Evolutionary conservation across 1,140 invertebrate genomes (phyloP).

Genomic region (Halesus radiatus): DNA sequence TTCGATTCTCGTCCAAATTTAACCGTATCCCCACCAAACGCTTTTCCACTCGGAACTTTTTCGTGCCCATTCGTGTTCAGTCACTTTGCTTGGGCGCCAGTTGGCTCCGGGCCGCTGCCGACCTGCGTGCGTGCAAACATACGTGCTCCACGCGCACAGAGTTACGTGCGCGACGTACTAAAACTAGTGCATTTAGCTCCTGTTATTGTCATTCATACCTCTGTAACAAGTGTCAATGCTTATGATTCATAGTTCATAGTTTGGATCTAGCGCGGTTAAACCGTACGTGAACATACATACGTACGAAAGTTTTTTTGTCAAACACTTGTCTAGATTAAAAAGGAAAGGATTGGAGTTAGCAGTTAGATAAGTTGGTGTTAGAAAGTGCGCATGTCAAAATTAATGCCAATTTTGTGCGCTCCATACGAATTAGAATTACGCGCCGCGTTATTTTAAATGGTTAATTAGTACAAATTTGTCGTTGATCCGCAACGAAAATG

Average conservation of each 20-base stretch:
- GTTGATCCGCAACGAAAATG: too few species aligned
- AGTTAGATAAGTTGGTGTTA: background rate
- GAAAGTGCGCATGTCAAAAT: slow-evolving; percentile 29
- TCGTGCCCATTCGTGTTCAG: background rate
- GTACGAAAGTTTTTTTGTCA: too few species aligned
- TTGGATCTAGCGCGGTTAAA: too few species aligned
- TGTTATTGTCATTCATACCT: background rate
- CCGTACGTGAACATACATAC: too few species aligned
- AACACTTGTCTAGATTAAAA: too few species aligned
- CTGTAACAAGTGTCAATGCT: background rate
- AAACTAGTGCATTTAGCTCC: background rate
- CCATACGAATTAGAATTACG: background rate
- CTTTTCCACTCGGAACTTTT: too few species aligned
- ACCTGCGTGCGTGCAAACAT: slow-evolving; percentile 8
- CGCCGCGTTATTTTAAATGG: too few species aligned
- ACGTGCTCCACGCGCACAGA: slow-evolving; percentile 2
- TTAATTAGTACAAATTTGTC: too few species aligned
- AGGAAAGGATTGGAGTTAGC: background rate
- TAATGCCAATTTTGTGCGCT: background rate
- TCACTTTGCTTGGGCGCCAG: background rate
- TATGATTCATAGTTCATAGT: too few species aligned
- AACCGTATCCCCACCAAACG: background rate
- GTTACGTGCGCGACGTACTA: too few species aligned
- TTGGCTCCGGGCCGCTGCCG: slow-evolving; percentile 18
- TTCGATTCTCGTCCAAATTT: slow-evolving; percentile 28